Evolutionary conservation across 37 sponge, comb jelly and placozoan species (phyloP).

Genomic region (Crambe crambe): DNA sequence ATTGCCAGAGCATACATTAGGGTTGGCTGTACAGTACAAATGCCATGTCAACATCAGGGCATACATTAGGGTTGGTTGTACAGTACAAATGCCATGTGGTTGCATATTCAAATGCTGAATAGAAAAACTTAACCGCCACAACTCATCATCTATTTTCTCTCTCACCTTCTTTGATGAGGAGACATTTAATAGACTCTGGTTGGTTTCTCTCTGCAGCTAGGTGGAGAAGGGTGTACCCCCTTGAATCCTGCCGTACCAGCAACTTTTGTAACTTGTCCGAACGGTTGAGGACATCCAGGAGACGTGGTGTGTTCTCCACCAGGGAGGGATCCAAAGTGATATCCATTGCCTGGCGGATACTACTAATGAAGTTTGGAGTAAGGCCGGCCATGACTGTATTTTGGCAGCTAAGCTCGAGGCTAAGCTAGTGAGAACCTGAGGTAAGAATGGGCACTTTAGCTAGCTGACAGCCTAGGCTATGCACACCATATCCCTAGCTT

Average conservation of each 20-base stretch:
- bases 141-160: not conserved
- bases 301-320: conserved; percentile 40
- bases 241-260: conserved; percentile 28
- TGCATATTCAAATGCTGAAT: too few relatives aligned
- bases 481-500: too few relatives aligned
- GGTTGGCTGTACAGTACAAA: conserved; percentile 49
- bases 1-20: conserved; percentile 29
- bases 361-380: conserved; percentile 5
- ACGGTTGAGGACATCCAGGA: conserved; percentile 46
- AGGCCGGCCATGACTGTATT: not conserved
- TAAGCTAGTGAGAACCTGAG: too few relatives aligned
- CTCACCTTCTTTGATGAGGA: conserved; percentile 61
- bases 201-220: conserved; percentile 55
- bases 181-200: conserved; percentile 55
- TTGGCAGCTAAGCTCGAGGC: too few relatives aligned
- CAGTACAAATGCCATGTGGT: too few relatives aligned
- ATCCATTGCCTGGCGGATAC: conserved; percentile 20
- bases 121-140: too few relatives aligned
- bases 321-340: conserved; percentile 26
- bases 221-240: conserved; percentile 67
- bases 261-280: conserved; percentile 33
- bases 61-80: too few relatives aligned
- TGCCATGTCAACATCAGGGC: not conserved
- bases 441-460: too few relatives aligned
- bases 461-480: too few relatives aligned